Conservation (phyloP, 2,888 invertebrate genomes). For the Liopterus haemorrhoidalis region DNA sequence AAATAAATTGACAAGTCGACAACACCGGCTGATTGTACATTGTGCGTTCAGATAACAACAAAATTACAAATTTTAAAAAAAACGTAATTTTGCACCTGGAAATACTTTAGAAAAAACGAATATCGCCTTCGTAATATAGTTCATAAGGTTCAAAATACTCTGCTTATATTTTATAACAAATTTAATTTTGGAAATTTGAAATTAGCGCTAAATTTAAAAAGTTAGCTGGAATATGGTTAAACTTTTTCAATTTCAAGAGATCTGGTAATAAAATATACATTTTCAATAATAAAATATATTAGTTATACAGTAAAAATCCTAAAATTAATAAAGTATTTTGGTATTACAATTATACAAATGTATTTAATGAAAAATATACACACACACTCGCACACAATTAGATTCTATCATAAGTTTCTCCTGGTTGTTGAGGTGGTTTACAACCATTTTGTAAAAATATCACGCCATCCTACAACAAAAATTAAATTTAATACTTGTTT, state of each 20-base stretch:
- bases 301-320: too few relatives aligned
- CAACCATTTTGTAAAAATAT: constrained; percentile 57
- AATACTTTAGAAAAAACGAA: too few relatives aligned
- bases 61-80: neutral
- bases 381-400: too few relatives aligned
- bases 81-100: too few relatives aligned
- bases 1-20: constrained; percentile 11
- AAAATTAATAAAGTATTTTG: too few relatives aligned
- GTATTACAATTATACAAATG: too few relatives aligned
- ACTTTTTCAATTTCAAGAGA: too few relatives aligned
- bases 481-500: constrained; percentile 21
- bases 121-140: too few relatives aligned
- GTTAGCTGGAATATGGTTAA: too few relatives aligned
- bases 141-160: neutral
- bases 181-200: neutral
- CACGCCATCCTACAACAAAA: constrained; percentile 57
- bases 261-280: too few relatives aligned
- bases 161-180: neutral
- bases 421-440: constrained; percentile 43
- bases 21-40: neutral
- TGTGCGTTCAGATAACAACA: constrained; percentile 4
- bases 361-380: too few relatives aligned
- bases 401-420: constrained; percentile 50
- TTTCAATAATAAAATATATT: too few relatives aligned
- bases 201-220: constrained; percentile 1